Percentiles rank a stretch among this genome's conserved stretches.
These are phyloP conservation scores for Palythoa heliodiscus DNA, from an alignment of 92 coral and sea anemone genomes.

Conservation along the genomic window DNA sequence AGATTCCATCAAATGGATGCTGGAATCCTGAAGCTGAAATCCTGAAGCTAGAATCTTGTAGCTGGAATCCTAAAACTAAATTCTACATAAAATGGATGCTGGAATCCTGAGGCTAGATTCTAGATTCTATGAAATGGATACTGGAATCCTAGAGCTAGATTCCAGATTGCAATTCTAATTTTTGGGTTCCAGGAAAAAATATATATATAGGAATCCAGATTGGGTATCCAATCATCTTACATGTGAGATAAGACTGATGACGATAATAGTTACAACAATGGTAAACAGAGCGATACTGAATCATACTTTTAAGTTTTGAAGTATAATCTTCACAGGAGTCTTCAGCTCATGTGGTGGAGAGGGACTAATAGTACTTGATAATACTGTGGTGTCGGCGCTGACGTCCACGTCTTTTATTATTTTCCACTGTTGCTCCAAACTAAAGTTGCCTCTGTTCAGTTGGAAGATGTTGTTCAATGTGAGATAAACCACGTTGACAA, in stretches of 20 bases:
- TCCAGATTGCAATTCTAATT: neutral
- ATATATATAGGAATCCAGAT: neutral
- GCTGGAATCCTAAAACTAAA: neutral
- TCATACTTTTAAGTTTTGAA: conserved; percentile 67
- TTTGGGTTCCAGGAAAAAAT: neutral
- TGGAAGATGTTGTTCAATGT: conserved; percentile 41
- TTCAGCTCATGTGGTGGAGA: conserved; percentile 52
- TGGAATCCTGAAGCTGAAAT: neutral
- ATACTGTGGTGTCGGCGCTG: conserved; percentile 69
- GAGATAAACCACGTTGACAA: conserved; percentile 46
- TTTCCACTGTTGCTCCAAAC: neutral
- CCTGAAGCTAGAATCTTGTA: too few relatives aligned
- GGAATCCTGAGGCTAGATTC: neutral
- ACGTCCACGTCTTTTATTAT: neutral
- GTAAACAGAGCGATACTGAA: neutral
- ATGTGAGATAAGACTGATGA: neutral
- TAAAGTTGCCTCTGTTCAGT: neutral
- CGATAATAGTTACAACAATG: neutral
- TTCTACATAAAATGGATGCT: neutral
- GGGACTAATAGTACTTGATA: conserved; percentile 81
- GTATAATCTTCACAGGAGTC: conserved; percentile 67
- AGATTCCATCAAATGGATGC: neutral
- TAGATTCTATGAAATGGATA: neutral
- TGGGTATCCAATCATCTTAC: neutral
- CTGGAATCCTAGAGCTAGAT: neutral